These are phyloP conservation scores for Apis florea DNA, from an alignment of 1,140 invertebrate genomes.

Conservation along the genomic window DNA sequence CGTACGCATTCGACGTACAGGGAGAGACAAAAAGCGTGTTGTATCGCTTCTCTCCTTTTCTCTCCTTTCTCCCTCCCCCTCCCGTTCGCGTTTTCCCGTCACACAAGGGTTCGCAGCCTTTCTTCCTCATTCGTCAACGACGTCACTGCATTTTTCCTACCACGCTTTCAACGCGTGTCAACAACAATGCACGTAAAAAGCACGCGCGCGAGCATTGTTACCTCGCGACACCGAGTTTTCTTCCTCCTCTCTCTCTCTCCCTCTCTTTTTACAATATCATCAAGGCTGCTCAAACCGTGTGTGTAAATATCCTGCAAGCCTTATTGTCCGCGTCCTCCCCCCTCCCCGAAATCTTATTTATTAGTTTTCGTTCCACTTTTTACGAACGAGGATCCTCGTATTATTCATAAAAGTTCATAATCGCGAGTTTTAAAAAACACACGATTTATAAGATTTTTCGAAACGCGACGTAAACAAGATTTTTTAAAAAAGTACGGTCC, in stretches of 20 bases:
- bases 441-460: too few relatives aligned
- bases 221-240: background rate
- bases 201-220: constrained; percentile 15
- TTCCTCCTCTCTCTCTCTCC: too few relatives aligned
- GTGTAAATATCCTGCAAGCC: background rate
- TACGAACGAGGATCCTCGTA: background rate
- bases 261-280: background rate
- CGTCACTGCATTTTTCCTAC: background rate
- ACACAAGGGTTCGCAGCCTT: background rate
- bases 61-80: background rate
- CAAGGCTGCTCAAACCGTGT: background rate
- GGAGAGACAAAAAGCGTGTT: background rate
- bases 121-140: constrained; percentile 16
- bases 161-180: constrained; percentile 4
- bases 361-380: background rate
- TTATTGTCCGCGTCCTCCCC: background rate
- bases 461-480: too few relatives aligned
- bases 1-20: background rate
- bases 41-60: background rate
- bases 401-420: too few relatives aligned
- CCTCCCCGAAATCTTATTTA: background rate
- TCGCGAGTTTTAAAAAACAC: background rate
- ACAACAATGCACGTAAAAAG: constrained; percentile 4
- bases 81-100: constrained; percentile 7
- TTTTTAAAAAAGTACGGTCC: background rate